Conservation (phyloP, 2,797 vertebrate genomes). For the Eulemur coronatus region DNA sequence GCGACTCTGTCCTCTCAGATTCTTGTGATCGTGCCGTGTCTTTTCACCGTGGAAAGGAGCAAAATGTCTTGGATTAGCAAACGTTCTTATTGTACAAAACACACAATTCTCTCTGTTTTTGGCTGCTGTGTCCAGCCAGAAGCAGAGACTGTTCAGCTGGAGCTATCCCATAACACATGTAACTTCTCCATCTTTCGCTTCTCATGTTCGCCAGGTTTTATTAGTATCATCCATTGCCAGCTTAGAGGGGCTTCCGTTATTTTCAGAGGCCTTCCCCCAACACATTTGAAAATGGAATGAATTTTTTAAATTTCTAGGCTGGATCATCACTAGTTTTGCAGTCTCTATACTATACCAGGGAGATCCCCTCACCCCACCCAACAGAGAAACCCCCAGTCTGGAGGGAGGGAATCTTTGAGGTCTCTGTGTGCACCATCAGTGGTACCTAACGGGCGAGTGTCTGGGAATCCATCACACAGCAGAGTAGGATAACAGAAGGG, state of each 20-base stretch:
- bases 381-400: not conserved
- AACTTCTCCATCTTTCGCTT: constrained; percentile 52
- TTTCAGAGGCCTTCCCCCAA: constrained; percentile 73
- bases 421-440: not conserved
- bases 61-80: constrained; percentile 35
- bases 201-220: constrained; percentile 53
- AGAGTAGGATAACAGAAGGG: not conserved
- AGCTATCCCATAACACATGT: constrained; percentile 44
- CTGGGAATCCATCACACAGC: not conserved
- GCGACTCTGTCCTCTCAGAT: not conserved
- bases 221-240: constrained; percentile 40
- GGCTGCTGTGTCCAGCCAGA: not conserved
- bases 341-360: not conserved
- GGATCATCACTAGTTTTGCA: not conserved
- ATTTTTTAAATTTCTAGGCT: constrained; percentile 24
- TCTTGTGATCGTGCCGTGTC: not conserved
- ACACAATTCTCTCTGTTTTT: not conserved
- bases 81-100: not conserved
- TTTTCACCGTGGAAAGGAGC: constrained; percentile 41
- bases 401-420: too few relatives aligned
- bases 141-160: constrained; percentile 52
- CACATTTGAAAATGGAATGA: not conserved
- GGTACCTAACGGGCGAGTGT: not conserved
- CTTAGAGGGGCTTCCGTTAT: constrained; percentile 59
- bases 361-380: not conserved